Evolutionary conservation across 2,797 vertebrate species (phyloP).

Genomic region (Cyprinodon diabolis): DNA sequence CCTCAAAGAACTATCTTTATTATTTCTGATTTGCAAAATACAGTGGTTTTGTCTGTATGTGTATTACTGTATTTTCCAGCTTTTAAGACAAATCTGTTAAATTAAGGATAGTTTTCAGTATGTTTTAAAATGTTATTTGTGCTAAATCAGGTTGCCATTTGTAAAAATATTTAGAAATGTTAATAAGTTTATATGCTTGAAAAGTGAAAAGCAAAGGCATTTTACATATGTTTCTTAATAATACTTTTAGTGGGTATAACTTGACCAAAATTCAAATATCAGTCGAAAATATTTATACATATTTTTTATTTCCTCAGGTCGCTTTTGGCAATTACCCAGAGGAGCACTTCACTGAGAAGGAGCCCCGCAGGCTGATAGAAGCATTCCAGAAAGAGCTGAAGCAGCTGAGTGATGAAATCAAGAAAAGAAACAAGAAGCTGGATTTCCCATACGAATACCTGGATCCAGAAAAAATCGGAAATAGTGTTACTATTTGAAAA

Average conservation of each 20-base stretch:
- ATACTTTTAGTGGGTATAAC: background rate
- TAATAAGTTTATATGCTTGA: too few species aligned
- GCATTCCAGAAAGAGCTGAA: constrained; percentile 46
- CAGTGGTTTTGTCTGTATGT: too few species aligned
- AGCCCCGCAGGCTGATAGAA: constrained; percentile 25
- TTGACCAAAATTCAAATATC: background rate
- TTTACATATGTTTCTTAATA: too few species aligned
- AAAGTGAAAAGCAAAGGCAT: too few species aligned
- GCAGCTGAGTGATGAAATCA: constrained; percentile 5
- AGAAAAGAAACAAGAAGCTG: background rate
- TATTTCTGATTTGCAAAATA: too few species aligned
- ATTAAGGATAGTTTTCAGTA: too few species aligned
- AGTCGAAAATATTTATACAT: background rate
- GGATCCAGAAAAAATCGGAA: constrained; percentile 54
- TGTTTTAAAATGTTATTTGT: too few species aligned
- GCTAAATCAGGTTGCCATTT: too few species aligned
- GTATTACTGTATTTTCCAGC: too few species aligned
- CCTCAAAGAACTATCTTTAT: too few species aligned
- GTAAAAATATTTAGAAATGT: too few species aligned
- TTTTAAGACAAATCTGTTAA: too few species aligned
- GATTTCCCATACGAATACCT: constrained; percentile 57
- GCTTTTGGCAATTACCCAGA: constrained; percentile 35
- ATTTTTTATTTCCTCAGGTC: constrained; percentile 32
- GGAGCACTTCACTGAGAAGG: constrained; percentile 23
- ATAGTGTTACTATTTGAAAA: constrained; percentile 62